Base-by-base conservation (phyloP, 2,113 vertebrate genomes). In the Opisthocomus hoazin region DNA sequence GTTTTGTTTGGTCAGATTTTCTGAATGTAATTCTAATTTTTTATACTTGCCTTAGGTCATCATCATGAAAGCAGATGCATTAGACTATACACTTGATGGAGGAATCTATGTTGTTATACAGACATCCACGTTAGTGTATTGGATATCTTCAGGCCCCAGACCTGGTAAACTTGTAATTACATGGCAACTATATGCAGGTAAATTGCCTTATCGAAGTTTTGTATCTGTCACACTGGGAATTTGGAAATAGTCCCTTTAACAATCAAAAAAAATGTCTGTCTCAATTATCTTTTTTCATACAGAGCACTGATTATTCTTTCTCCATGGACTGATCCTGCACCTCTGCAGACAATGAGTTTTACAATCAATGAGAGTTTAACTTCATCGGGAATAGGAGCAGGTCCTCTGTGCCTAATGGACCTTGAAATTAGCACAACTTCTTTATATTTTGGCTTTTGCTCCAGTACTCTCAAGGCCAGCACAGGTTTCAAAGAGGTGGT, bases 361-460 rank as follows among this genome's bases (percentile, higher is more conserved):
- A 74, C 23, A 70, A 3, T 81, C 84, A 91, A 27, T 68, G 53
- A 56, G 26, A 66, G 14, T 71, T 96, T 81, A 93, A 81, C 65
- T 87, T 95, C 65, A 65, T 34, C 9, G 11, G 63, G 14, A 93
- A 64, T 46, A 94, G 56, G 41, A 95, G 15, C 36, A 75, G 70
- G 63, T 70, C 66, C 30, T 94, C 45, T 93, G 32, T 93, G 86
- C 87, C 91, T 94, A 94, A 94, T 71, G 79, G 78, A 94, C 80
- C 89, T 96, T 95, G 94, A 97, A 97, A 96, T 96, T 87, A 90
- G 85, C 21, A 90, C 54, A 86, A 71, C 73, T 90, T 84, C 57
- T 88, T 92, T 80, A 83, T 89, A 92, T 70, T 96, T 97, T 90
- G 77, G 45, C 19, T 92, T 95, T 95, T 94, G 32, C 65, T 90